Evolutionary conservation across 1,140 invertebrate genomes (phyloP).

Genomic region (Achatina immaculata): DNA sequence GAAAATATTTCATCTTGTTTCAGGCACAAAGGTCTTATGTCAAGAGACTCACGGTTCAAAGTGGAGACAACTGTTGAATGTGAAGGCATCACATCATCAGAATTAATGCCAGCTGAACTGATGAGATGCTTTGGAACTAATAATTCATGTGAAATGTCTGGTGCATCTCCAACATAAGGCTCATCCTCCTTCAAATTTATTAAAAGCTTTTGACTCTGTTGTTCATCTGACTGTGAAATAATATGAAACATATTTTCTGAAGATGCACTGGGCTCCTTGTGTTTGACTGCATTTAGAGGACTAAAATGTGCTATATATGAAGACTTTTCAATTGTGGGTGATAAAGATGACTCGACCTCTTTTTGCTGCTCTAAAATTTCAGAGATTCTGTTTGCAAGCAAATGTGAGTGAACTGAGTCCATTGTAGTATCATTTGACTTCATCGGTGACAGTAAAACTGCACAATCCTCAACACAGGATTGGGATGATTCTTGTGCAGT

Average conservation of each 20-base stretch:
- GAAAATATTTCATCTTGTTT: not conserved
- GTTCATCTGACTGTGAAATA: too few species aligned
- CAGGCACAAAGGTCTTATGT: not conserved
- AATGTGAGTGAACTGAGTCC: not conserved
- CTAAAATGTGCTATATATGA: too few species aligned
- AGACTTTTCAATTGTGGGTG: too few species aligned
- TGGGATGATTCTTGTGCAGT: not conserved
- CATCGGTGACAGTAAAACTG: not conserved
- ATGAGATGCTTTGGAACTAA: too few species aligned
- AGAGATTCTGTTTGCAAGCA: not conserved
- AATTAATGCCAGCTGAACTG: too few species aligned
- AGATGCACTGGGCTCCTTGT: too few species aligned
- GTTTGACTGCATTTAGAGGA: too few species aligned
- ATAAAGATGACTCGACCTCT: too few species aligned
- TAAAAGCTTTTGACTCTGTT: too few species aligned
- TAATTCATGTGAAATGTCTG: too few species aligned
- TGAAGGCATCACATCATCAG: not conserved
- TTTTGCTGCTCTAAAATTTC: not conserved
- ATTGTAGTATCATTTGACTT: not conserved
- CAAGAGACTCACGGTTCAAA: not conserved
- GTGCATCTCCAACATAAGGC: not conserved
- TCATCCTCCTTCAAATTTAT: not conserved
- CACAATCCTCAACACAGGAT: not conserved
- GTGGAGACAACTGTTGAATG: not conserved
- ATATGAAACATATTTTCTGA: too few species aligned